phyloP scores from a whole-genome alignment of 2,113 vertebrate genomes.

The Corvus cornix region DNA sequence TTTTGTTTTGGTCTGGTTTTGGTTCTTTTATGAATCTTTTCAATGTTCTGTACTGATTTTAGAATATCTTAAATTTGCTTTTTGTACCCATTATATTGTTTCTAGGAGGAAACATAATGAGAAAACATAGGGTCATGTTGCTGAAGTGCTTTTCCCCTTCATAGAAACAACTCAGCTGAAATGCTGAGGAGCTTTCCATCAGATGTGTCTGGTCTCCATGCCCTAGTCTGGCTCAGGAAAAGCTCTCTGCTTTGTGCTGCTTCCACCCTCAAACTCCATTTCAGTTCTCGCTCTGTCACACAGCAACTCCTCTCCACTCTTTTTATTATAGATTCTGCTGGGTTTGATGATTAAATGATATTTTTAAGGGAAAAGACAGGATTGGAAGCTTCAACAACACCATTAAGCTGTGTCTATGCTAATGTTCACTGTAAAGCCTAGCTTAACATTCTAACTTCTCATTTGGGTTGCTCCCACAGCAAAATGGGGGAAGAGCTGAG shows the following conservation, averaged over 20 bases:
- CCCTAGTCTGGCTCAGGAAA: not conserved
- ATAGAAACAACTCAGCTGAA: not conserved
- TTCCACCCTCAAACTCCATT: not conserved
- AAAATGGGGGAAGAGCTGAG: not conserved
- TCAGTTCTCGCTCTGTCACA: not conserved
- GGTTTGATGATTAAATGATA: not conserved
- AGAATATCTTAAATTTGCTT: not conserved
- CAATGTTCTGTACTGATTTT: not conserved
- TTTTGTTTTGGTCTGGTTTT: too few species aligned
- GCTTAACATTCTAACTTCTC: not conserved
- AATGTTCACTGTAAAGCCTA: not conserved
- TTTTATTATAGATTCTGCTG: not conserved
- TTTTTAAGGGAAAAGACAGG: not conserved
- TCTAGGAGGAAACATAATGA: not conserved
- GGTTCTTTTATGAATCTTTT: not conserved
- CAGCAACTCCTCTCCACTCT: not conserved
- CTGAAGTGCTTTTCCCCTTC: not conserved
- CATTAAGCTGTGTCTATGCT: not conserved
- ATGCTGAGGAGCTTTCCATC: not conserved
- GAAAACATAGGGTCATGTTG: not conserved
- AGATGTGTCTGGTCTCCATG: not conserved
- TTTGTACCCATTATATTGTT: not conserved
- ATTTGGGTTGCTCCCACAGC: not conserved
- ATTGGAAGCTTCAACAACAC: not conserved
- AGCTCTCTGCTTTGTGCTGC: not conserved